phyloP scores from a whole-genome alignment of 2,113 vertebrate species.

The Girardinichthys multiradiatus region DNA sequence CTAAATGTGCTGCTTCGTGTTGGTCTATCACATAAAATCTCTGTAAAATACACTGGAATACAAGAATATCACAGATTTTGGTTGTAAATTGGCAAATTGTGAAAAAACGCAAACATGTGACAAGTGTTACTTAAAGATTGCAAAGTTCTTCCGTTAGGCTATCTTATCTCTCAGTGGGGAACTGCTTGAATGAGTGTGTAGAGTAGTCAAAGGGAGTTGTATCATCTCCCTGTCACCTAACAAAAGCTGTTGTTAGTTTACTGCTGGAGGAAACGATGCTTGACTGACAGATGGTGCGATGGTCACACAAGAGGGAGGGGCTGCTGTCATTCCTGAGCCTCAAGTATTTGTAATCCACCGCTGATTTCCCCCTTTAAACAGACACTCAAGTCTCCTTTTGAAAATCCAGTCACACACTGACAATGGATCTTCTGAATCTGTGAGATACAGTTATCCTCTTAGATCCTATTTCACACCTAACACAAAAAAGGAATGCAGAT shows the following conservation, averaged over 20 bases:
- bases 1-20: too few species aligned
- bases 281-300: constrained; percentile 29
- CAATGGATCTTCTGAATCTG: constrained; percentile 39
- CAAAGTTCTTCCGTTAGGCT: constrained; percentile 22
- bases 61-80: neutral
- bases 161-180: constrained; percentile 7
- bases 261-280: constrained; percentile 33
- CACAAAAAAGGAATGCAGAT: constrained; percentile 39
- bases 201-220: constrained; percentile 33
- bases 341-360: constrained; percentile 41
- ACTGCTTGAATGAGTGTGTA: constrained; percentile 26
- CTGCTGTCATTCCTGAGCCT: constrained; percentile 42
- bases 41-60: too few species aligned
- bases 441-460: constrained; percentile 42
- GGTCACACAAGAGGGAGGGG: constrained; percentile 18
- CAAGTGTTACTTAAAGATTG: constrained; percentile 9
- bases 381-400: constrained; percentile 45
- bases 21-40: too few species aligned
- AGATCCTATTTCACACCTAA: constrained; percentile 51
- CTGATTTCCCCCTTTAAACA: constrained; percentile 46
- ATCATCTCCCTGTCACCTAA: constrained; percentile 47
- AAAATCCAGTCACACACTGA: constrained; percentile 41
- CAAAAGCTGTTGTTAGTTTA: constrained; percentile 55
- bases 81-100: neutral
- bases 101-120: neutral